A percentile compares a stretch with the other conserved stretches of the same genome.
Evolutionary conservation across 2,888 invertebrate genomes (phyloP).

Genomic region (Timandra comae): DNA sequence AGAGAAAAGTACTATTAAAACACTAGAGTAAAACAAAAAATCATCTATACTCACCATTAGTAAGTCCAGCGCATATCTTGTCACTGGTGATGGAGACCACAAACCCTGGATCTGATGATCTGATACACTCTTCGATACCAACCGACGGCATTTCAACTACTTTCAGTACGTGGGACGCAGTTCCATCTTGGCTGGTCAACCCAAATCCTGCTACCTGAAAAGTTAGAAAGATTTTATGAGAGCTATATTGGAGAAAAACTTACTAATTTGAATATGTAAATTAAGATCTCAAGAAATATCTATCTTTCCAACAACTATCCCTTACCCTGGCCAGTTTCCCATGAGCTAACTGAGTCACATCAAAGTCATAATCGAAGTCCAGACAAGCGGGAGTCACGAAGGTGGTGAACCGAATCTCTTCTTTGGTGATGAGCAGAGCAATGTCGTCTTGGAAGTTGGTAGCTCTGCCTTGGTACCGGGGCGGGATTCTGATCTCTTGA

Average conservation of each 20-base stretch:
- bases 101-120: constrained; percentile 21
- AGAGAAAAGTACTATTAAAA: no score
- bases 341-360: constrained; percentile 9
- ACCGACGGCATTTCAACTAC: constrained; percentile 34
- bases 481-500: constrained; percentile 3
- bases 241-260: no score
- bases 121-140: constrained; percentile 24
- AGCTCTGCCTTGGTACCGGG: constrained; percentile 2
- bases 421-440: background rate
- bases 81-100: constrained; percentile 37
- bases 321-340: constrained; percentile 19
- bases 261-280: no score
- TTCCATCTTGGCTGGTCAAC: constrained; percentile 23
- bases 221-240: no score
- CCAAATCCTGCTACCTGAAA: constrained; percentile 44
- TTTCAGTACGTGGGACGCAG: constrained; percentile 26
- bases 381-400: constrained; percentile 4
- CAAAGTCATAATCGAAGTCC: constrained; percentile 10
- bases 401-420: background rate
- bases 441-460: constrained; percentile 7
- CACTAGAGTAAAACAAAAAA: constrained; percentile 7
- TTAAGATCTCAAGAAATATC: no score
- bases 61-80: constrained; percentile 46
- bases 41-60: constrained; percentile 36
- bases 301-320: background rate